These are phyloP conservation scores for Heterochromis multidens DNA, from an alignment of 2,113 vertebrate genomes.

Conservation along the genomic window DNA sequence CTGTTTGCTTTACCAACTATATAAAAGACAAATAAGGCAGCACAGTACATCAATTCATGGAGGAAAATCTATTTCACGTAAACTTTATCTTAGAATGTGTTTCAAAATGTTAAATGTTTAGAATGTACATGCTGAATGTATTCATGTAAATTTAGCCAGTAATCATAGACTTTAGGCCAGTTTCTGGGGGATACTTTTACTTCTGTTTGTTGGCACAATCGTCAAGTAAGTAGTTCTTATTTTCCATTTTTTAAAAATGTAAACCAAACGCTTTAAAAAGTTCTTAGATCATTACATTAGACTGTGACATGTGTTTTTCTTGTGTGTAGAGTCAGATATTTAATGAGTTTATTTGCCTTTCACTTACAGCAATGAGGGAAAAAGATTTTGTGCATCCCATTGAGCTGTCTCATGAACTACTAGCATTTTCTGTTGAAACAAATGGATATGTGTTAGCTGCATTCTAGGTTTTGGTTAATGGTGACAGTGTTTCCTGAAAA, in stretches of 20 bases:
- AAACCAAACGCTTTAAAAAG: not conserved
- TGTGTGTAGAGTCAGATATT: not conserved
- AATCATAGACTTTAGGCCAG: not conserved
- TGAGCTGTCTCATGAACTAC: not conserved
- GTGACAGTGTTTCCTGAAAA: not conserved
- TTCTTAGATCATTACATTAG: not conserved
- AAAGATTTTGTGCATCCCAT: constrained; percentile 1
- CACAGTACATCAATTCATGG: constrained; percentile 55
- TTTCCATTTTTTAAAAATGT: not conserved
- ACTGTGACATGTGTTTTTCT: constrained; percentile 25
- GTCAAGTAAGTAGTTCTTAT: not conserved
- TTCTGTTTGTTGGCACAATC: not conserved
- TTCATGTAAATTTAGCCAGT: not conserved
- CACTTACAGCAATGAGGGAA: not conserved
- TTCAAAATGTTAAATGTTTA: constrained; percentile 7
- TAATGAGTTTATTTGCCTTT: not conserved
- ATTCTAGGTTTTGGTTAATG: not conserved
- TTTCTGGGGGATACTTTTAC: not conserved
- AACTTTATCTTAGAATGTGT: not conserved
- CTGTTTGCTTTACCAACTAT: constrained; percentile 36
- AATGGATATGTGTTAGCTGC: not conserved
- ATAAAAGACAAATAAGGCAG: constrained; percentile 66
- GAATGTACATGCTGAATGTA: not conserved
- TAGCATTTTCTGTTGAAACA: not conserved
- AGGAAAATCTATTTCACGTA: constrained; percentile 54